Evolutionary conservation across 2,888 invertebrate species (phyloP), one percentile per base, ranked within the genome.

Genomic region (Gortyna flavago): DNA sequence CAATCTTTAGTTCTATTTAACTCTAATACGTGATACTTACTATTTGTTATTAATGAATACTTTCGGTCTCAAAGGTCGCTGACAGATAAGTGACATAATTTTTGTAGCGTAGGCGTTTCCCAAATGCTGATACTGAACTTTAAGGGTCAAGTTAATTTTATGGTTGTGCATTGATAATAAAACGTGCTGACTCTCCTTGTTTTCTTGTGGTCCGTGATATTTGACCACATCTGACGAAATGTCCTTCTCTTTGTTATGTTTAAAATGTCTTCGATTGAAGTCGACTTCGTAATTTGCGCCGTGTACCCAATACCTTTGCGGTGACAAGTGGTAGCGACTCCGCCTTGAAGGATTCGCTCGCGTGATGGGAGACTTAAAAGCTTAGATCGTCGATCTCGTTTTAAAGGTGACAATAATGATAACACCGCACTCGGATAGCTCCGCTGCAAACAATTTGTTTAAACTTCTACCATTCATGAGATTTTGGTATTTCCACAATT

Each of bases 61-160:
- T 51, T 54, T 61, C 16, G 66, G 62, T 16, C n/a, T 25, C 65
- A 69, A 81, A 81, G 57, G 57, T 76, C 51, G 35, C 59, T 80
- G 32, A 68, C 41, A 41, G 66, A 75, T 69, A 80, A 69, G 13
- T 35, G n/a, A 16, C n/a, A 38, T n/a, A 21, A n/a, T 61, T 61
- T 81, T 75, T 35, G 25, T 76, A 44, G 29, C 35, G 65, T 75
- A 65, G 68, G 76, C 64, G 68, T 76, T 66, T 82, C 69, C 65
- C 44, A 66, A 80, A 77, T 38, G n/a, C 38, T 66, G 38, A 59
- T 81, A 65, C 69, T 80, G 54, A 64, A 64, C 32, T 65, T 51
- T 64, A 64, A 41, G 48, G 38, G 48, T 64, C 32, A 44, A 57
- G 64, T 65, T 38, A 54, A 61, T 66, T 48, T 64, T 32, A 25